phyloP scores from a whole-genome alignment of 2,113 vertebrate species.

The Leptosomus discolor region DNA sequence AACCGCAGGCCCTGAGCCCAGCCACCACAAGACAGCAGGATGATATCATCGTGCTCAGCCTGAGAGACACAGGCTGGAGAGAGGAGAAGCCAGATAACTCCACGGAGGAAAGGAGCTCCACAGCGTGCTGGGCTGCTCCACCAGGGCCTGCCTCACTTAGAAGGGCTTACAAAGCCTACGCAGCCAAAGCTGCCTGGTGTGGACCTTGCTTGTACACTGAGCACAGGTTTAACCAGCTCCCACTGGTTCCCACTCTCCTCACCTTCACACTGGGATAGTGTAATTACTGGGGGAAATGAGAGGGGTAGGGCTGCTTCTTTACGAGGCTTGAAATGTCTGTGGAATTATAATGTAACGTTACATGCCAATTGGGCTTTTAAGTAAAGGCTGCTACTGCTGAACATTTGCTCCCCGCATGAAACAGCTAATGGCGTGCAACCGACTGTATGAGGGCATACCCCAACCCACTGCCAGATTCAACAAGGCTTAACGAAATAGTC shows the following conservation, averaged over 20 bases:
- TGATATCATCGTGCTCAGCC: neutral
- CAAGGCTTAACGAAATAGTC: neutral
- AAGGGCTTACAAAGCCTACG: neutral
- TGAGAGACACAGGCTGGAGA: neutral
- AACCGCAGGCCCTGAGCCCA: neutral
- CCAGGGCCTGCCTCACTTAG: neutral
- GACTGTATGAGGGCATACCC: neutral
- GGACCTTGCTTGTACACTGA: neutral
- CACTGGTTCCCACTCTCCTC: neutral
- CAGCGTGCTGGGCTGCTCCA: neutral
- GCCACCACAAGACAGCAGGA: neutral
- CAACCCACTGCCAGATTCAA: neutral
- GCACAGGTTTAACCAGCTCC: neutral
- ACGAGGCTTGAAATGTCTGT: neutral
- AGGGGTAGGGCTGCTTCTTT: neutral
- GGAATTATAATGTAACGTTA: neutral
- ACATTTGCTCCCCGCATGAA: neutral
- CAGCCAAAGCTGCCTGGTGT: neutral
- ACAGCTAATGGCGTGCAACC: neutral
- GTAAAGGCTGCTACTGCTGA: neutral
- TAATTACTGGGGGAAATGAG: neutral
- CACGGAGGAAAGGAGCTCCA: neutral
- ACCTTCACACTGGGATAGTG: neutral
- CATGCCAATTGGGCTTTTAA: neutral
- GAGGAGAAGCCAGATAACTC: neutral